Percentiles rank a stretch among this genome's conserved stretches.
These are phyloP conservation scores for Daktulosphaira vitifoliae DNA, from an alignment of 1,140 invertebrate genomes.

Conservation along the genomic window DNA sequence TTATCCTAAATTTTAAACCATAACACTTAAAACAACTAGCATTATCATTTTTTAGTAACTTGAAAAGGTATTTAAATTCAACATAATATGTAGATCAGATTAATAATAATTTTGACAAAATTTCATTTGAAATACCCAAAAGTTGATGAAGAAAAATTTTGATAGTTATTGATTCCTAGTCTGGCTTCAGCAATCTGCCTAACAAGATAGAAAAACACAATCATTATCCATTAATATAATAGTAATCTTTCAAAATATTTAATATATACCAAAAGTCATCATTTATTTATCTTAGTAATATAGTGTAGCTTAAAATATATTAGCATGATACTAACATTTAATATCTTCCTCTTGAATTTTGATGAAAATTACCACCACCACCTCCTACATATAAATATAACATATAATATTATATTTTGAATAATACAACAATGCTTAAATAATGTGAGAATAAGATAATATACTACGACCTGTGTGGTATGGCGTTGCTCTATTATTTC, in stretches of 20 bases:
- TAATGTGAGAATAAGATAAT: neutral
- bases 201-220: constrained; percentile 32
- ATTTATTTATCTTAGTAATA: too few species aligned
- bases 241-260: constrained; percentile 11
- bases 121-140: constrained; percentile 22
- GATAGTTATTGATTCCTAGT: constrained; percentile 31
- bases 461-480: constrained; percentile 20
- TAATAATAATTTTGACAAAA: constrained; percentile 9
- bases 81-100: constrained; percentile 21
- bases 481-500: constrained; percentile 16
- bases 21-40: constrained; percentile 23
- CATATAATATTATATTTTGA: neutral
- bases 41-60: constrained; percentile 9
- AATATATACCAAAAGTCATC: neutral
- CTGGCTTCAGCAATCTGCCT: constrained; percentile 27
- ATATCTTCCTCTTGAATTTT: constrained; percentile 23
- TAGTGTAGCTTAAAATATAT: too few species aligned
- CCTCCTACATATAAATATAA: constrained; percentile 5
- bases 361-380: constrained; percentile 19
- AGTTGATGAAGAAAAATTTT: constrained; percentile 27
- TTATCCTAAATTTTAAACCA: constrained; percentile 14
- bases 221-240: constrained; percentile 26
- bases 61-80: constrained; percentile 18
- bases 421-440: too few species aligned
- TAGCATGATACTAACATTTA: constrained; percentile 20